phyloP scores from a whole-genome alignment of 2,797 vertebrate genomes.

The Emydoidea blandingii region DNA sequence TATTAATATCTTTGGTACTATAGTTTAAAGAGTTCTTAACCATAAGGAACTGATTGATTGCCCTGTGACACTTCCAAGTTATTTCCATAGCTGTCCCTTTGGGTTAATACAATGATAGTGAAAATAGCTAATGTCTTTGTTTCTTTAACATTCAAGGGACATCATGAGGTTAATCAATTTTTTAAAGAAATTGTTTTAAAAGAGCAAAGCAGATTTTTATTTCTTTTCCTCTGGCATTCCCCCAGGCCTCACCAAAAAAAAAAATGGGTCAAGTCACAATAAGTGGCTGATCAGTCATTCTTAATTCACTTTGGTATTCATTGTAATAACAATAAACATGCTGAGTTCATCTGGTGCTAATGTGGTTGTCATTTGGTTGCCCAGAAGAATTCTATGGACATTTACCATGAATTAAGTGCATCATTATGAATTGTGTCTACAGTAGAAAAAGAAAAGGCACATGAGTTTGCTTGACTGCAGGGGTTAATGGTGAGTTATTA shows the following conservation, averaged over 20 bases:
- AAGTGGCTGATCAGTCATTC: slow-evolving; percentile 38
- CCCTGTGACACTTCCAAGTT: slow-evolving; percentile 64
- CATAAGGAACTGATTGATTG: slow-evolving; percentile 52
- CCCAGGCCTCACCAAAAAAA: slow-evolving; percentile 31
- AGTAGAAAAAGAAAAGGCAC: slow-evolving; percentile 3
- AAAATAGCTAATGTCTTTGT: background rate
- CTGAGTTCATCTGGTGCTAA: slow-evolving; percentile 82
- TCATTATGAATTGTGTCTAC: slow-evolving; percentile 67
- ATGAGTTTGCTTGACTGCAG: background rate
- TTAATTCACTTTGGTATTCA: slow-evolving; percentile 60
- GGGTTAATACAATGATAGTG: slow-evolving; percentile 17
- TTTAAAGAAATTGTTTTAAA: slow-evolving; percentile 22
- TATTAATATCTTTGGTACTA: slow-evolving; percentile 11
- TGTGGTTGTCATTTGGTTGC: slow-evolving; percentile 74
- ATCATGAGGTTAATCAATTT: background rate
- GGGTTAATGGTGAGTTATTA: slow-evolving; percentile 10
- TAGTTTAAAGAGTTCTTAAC: background rate
- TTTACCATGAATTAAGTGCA: slow-evolving; percentile 76
- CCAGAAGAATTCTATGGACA: slow-evolving; percentile 62
- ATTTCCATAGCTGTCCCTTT: slow-evolving; percentile 77
- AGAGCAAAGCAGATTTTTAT: slow-evolving; percentile 14
- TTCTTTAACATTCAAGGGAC: background rate
- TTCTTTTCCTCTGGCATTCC: slow-evolving; percentile 1
- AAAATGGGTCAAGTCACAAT: slow-evolving; percentile 46
- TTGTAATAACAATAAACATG: slow-evolving; percentile 65